These are phyloP conservation scores for Helicoverpa zea DNA, from an alignment of 1,140 invertebrate species.

Conservation along the genomic window DNA sequence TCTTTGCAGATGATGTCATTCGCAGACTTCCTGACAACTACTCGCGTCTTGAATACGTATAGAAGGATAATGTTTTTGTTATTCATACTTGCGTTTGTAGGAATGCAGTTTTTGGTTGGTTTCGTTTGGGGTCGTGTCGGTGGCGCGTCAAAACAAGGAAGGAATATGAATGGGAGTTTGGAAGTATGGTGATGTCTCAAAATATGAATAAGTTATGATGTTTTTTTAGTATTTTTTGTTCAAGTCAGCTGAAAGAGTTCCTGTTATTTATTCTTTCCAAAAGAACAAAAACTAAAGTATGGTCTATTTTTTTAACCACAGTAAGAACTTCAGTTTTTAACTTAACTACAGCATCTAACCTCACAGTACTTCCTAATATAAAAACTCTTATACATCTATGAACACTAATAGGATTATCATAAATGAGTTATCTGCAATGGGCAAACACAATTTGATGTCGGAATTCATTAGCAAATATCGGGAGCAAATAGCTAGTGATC, in stretches of 20 bases:
- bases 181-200: background rate
- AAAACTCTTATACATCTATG: background rate
- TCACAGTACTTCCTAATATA: too few species aligned
- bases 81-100: conserved; percentile 21
- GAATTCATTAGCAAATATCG: conserved; percentile 40
- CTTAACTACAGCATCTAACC: too few species aligned
- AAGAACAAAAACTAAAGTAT: too few species aligned
- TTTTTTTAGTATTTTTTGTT: too few species aligned
- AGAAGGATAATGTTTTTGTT: conserved; percentile 40
- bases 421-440: conserved; percentile 29
- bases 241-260: too few species aligned
- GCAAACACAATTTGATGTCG: conserved; percentile 28
- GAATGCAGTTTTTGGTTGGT: conserved; percentile 13
- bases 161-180: background rate
- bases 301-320: too few species aligned
- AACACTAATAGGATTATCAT: conserved; percentile 23
- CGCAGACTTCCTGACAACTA: conserved; percentile 44
- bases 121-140: background rate
- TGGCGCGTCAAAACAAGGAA: background rate
- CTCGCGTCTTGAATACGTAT: conserved; percentile 46
- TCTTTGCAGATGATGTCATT: conserved; percentile 55
- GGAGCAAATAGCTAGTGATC: conserved; percentile 5
- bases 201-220: background rate
- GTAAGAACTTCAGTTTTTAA: too few species aligned
- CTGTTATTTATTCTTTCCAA: too few species aligned